A percentile compares a stretch with the other conserved stretches of the same genome.
Evolutionary conservation across 2,797 vertebrate genomes (phyloP).

Genomic region (Sebastes minor): DNA sequence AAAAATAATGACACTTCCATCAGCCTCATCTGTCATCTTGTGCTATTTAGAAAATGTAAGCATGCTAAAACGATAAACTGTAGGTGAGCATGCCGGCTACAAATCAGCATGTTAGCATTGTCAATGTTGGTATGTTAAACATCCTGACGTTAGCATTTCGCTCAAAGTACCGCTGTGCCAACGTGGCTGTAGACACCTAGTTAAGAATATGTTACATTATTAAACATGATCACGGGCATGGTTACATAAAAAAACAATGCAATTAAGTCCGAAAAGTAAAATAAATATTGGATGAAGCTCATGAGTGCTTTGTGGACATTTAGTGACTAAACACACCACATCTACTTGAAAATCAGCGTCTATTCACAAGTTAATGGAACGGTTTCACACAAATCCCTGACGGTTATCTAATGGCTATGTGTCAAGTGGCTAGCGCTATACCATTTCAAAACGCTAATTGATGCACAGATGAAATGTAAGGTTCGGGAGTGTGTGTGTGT

Average conservation of each 20-base stretch:
- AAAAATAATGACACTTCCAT: background rate
- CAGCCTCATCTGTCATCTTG: background rate
- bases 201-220: background rate
- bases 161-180: background rate
- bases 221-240: background rate
- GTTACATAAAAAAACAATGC: background rate
- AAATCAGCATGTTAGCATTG: background rate
- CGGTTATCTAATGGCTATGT: slow-evolving; percentile 44
- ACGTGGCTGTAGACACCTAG: background rate
- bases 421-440: slow-evolving; percentile 38
- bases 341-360: slow-evolving; percentile 29
- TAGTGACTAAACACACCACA: slow-evolving; percentile 25
- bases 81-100: background rate
- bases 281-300: slow-evolving; percentile 37
- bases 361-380: slow-evolving; percentile 44
- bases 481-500: slow-evolving; percentile 32
- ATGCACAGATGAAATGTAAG: slow-evolving; percentile 44
- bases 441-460: slow-evolving; percentile 44
- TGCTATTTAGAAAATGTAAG: background rate
- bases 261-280: slow-evolving; percentile 5
- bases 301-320: slow-evolving; percentile 18
- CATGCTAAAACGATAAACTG: background rate
- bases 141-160: background rate
- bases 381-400: slow-evolving; percentile 12
- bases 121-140: background rate